Base-by-base conservation (phyloP, 1,140 invertebrate species). In the Ceratosolen fusciceps region DNA sequence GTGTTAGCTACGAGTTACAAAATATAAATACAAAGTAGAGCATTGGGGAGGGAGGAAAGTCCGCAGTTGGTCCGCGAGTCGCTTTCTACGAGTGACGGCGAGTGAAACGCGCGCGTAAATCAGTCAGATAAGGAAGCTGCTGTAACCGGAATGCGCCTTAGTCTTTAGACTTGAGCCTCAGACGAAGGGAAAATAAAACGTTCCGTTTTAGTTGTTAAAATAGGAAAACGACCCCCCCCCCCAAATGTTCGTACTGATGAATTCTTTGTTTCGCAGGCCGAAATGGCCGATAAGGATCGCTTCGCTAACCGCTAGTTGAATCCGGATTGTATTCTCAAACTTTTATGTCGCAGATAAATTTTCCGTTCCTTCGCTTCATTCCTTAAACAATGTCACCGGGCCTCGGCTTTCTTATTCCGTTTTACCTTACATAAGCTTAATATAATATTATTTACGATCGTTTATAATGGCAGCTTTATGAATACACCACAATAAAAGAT, bases 41-140 rank as follows among this genome's bases (percentile, higher is more conserved):
- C n/a, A n/a, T n/a, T n/a, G n/a, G n/a, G n/a, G n/a, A n/a, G n/a
- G n/a, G n/a, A n/a, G n/a, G n/a, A n/a, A n/a, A n/a, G n/a, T n/a
- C n/a, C n/a, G n/a, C n/a, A n/a, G n/a, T n/a, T n/a, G n/a, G n/a
- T n/a, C n/a, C n/a, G n/a, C n/a, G n/a, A n/a, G 39, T 43, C 39
- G 5, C 39, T 43, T 43, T 43, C 39, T 43, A 43, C 39, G 5
- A 7, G 5, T 5, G 5, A 43, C n/a, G 56, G 14, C 7, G 8
- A 5, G n/a, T 26, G n/a, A n/a, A 16, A 58, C 43, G 10, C 1
- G 19, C 8, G 14, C 47, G 68, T 82, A 82, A 82, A 76, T 82
- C 68, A 79, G 21, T 72, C n/a, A 43, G 74, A 82, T 79, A 82
- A 76, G 77, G 52, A 78, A 77, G 29, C 49, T 74, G 29, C 49